phyloP scores from a whole-genome alignment of 2,888 invertebrate species.

The Pilophorus perplexus region DNA sequence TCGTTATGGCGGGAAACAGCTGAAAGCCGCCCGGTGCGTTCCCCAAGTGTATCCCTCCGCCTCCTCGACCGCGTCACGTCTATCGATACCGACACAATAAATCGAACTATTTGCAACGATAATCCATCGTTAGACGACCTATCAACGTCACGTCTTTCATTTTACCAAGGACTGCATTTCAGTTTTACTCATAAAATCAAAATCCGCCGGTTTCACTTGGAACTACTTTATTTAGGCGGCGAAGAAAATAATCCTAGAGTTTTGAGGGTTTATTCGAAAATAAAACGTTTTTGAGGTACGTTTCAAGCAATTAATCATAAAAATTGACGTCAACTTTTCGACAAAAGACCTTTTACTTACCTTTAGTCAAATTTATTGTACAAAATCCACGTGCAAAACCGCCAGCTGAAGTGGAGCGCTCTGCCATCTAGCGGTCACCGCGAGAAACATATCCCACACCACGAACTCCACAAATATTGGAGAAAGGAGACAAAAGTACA shows the following conservation, averaged over 20 bases:
- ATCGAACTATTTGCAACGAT: too few species aligned
- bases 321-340: too few species aligned
- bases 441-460: too few species aligned
- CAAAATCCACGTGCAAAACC: constrained; percentile 27
- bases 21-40: constrained; percentile 49
- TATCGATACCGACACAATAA: constrained; percentile 8
- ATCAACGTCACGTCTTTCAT: background rate
- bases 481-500: too few species aligned
- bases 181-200: too few species aligned
- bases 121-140: background rate
- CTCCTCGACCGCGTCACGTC: background rate
- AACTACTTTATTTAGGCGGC: constrained; percentile 21
- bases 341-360: too few species aligned
- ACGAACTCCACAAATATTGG: too few species aligned
- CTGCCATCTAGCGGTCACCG: constrained; percentile 29
- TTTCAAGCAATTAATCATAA: too few species aligned
- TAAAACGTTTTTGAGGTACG: too few species aligned
- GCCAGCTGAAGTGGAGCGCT: background rate
- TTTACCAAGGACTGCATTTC: background rate
- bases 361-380: background rate
- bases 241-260: constrained; percentile 2
- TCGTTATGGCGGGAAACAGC: constrained; percentile 70
- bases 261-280: background rate
- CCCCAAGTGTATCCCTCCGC: constrained; percentile 32
- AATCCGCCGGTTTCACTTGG: background rate